These are phyloP conservation scores for Chymomyza procnemis DNA, from an alignment of 2,888 invertebrate species.

Conservation along the genomic window DNA sequence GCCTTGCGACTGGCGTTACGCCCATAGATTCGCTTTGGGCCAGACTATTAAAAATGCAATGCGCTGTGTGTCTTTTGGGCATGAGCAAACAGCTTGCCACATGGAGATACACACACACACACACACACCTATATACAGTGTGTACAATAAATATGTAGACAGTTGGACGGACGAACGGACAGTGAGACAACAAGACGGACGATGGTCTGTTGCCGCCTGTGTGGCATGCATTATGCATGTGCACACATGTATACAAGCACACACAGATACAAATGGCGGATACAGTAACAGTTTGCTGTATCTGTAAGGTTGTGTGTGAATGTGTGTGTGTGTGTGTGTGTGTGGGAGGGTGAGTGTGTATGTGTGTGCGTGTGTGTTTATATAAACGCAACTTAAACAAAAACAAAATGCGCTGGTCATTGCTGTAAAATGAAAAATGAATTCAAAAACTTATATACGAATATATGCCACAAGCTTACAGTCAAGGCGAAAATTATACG, in stretches of 20 bases:
- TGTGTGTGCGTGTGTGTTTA: background rate
- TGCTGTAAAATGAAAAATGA: conserved; percentile 1
- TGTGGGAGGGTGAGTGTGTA: background rate
- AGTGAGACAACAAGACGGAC: conserved; percentile 27
- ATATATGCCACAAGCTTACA: no score
- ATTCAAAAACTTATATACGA: background rate
- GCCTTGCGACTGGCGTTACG: conserved; percentile 7
- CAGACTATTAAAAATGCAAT: conserved; percentile 69
- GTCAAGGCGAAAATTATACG: no score
- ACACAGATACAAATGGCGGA: background rate
- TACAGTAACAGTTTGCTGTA: background rate
- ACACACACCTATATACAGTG: background rate
- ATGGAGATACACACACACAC: background rate
- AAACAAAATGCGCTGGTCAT: background rate
- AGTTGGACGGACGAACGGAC: conserved; percentile 3
- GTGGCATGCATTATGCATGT: conserved; percentile 60
- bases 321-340: background rate
- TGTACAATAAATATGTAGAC: background rate
- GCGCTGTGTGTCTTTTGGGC: conserved; percentile 30
- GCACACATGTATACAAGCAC: conserved; percentile 6
- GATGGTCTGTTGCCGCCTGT: conserved; percentile 34
- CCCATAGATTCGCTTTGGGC: conserved; percentile 14
- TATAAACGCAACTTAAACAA: conserved; percentile 2
- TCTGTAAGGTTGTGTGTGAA: background rate
- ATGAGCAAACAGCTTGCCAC: background rate